phyloP scores from a whole-genome alignment of 2,888 invertebrate species.

The Pelosia muscerda region DNA sequence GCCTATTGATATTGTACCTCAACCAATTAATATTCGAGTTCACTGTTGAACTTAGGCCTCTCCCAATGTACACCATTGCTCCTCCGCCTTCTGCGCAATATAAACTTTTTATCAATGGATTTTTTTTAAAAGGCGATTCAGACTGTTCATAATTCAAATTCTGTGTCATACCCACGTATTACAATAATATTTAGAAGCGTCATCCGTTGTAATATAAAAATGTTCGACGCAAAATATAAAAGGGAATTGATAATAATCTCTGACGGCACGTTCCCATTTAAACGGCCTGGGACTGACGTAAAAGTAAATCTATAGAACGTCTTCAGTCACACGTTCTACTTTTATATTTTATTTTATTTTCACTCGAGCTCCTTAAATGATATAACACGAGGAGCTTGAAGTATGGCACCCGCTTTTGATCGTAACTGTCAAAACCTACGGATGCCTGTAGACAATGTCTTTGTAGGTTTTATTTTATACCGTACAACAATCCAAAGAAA shows the following conservation, averaged over 20 bases:
- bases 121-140: neutral
- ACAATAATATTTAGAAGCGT: conserved; percentile 7
- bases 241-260: conserved; percentile 39
- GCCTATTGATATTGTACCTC: too few relatives aligned
- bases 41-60: too few relatives aligned
- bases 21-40: too few relatives aligned
- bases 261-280: conserved; percentile 48
- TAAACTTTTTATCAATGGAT: neutral
- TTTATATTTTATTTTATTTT: conserved; percentile 66
- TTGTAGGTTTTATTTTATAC: conserved; percentile 19
- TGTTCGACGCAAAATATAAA: conserved; percentile 24
- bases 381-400: conserved; percentile 48
- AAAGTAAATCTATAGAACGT: conserved; percentile 62
- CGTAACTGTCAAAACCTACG: conserved; percentile 23
- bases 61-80: too few relatives aligned
- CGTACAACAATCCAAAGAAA: neutral
- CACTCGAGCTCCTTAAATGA: conserved; percentile 52
- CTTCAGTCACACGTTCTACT: conserved; percentile 60
- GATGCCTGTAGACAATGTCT: conserved; percentile 33
- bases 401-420: conserved; percentile 21
- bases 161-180: neutral
- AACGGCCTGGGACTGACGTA: conserved; percentile 44
- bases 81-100: too few relatives aligned
- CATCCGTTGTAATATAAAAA: conserved; percentile 22
- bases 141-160: neutral